phyloP scores from a whole-genome alignment of 1,140 invertebrate genomes.

The Drosophila funebris region DNA sequence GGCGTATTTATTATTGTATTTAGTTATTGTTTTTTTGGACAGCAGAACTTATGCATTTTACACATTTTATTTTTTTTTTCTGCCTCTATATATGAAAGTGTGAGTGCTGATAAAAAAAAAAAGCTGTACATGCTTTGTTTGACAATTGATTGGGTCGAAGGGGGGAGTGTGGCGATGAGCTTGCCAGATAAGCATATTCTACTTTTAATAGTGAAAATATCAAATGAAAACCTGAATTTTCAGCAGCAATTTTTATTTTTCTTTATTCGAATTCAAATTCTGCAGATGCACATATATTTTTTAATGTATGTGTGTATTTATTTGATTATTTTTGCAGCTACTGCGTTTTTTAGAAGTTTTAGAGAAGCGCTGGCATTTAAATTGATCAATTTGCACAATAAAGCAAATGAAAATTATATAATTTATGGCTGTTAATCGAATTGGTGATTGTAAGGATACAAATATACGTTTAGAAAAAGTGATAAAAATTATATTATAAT shows the following conservation, averaged over 20 bases:
- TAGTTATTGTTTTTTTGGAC: conserved; percentile 7
- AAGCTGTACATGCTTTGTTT: conserved; percentile 19
- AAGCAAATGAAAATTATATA: conserved; percentile 16
- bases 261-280: neutral
- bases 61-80: conserved; percentile 3
- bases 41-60: conserved; percentile 20
- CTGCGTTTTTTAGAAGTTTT: conserved; percentile 8
- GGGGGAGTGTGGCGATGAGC: neutral
- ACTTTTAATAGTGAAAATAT: conserved; percentile 20
- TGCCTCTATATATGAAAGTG: neutral
- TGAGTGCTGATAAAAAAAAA: conserved; percentile 34
- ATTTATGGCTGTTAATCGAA: neutral
- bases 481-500: neutral
- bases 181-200: conserved; percentile 38
- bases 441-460: too few species aligned
- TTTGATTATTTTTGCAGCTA: conserved; percentile 7
- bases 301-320: neutral
- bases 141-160: neutral
- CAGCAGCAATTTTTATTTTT: neutral
- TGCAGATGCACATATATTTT: neutral
- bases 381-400: conserved; percentile 21
- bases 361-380: neutral
- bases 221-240: neutral
- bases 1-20: conserved; percentile 8
- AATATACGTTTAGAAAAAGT: neutral